phyloP scores from a whole-genome alignment of 2,888 invertebrate species.

The Thymelicus lineola region DNA sequence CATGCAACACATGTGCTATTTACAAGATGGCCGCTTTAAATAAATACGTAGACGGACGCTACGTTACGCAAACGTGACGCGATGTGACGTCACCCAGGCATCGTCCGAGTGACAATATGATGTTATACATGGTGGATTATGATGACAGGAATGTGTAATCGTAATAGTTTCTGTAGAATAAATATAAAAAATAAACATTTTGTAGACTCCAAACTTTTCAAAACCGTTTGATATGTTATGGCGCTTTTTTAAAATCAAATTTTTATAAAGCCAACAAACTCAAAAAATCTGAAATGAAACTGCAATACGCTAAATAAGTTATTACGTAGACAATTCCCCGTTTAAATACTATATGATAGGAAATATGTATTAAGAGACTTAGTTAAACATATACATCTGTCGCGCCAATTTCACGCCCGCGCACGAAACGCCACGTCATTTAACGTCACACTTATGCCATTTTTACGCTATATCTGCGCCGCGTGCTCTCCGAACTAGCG shows the following conservation, averaged over 20 bases:
- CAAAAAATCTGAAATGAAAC: too few relatives aligned
- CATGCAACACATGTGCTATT: constrained; percentile 71
- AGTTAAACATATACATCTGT: not conserved
- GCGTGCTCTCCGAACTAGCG: not conserved
- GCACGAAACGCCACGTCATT: not conserved
- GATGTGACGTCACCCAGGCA: constrained; percentile 63
- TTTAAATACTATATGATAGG: too few relatives aligned
- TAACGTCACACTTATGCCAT: not conserved
- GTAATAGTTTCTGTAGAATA: not conserved
- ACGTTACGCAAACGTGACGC: constrained; percentile 75
- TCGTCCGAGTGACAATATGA: constrained; percentile 43
- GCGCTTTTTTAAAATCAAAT: too few relatives aligned
- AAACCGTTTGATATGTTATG: too few relatives aligned
- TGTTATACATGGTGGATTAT: constrained; percentile 39
- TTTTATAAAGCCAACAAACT: too few relatives aligned
- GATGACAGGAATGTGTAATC: not conserved
- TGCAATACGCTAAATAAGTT: too few relatives aligned
- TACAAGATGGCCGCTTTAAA: constrained; percentile 67
- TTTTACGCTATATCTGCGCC: not conserved
- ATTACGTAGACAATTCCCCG: too few relatives aligned
- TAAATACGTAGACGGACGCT: constrained; percentile 52
- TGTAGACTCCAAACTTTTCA: too few relatives aligned
- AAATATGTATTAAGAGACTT: not conserved
- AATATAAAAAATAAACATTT: too few relatives aligned
- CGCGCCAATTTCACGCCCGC: not conserved